phyloP scores from a whole-genome alignment of 2,113 vertebrate genomes.

The Apodemus sylvaticus region DNA sequence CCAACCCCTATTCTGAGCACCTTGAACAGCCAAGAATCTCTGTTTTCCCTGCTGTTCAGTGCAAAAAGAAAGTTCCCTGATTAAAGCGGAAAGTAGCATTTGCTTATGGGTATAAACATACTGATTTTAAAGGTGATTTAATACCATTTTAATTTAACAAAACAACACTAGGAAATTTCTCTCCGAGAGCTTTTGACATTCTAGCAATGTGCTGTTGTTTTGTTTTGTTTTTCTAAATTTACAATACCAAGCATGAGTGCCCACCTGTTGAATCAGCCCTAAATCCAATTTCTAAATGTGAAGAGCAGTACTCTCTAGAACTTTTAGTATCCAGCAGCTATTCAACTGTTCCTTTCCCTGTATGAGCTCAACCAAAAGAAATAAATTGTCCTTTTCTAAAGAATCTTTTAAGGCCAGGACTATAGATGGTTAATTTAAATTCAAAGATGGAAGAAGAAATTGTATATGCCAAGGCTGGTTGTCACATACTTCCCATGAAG shows the following conservation, averaged over 20 bases:
- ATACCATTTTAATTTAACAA: background rate
- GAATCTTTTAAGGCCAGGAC: slow-evolving; percentile 10
- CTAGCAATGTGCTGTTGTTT: background rate
- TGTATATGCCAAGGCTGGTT: slow-evolving; percentile 47
- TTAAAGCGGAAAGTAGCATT: too few relatives aligned
- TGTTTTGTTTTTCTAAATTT: background rate
- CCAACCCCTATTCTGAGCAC: background rate
- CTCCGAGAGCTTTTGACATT: too few relatives aligned
- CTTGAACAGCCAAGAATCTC: background rate
- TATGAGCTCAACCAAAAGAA: background rate
- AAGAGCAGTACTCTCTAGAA: background rate
- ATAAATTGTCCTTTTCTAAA: slow-evolving; percentile 15
- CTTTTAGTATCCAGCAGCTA: background rate
- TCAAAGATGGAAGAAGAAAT: slow-evolving; percentile 21
- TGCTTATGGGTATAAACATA: background rate
- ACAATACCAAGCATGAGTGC: background rate
- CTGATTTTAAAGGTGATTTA: background rate
- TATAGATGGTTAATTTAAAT: slow-evolving; percentile 51
- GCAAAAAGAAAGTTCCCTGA: background rate
- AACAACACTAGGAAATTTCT: background rate
- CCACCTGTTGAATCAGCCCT: too few relatives aligned
- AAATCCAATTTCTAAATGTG: background rate
- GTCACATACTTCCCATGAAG: slow-evolving; percentile 29
- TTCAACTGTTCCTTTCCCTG: background rate
- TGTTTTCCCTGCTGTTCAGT: too few relatives aligned